These are phyloP conservation scores for Drosophila sp. DNA, from an alignment of 1,140 invertebrate species.

Conservation along the genomic window DNA sequence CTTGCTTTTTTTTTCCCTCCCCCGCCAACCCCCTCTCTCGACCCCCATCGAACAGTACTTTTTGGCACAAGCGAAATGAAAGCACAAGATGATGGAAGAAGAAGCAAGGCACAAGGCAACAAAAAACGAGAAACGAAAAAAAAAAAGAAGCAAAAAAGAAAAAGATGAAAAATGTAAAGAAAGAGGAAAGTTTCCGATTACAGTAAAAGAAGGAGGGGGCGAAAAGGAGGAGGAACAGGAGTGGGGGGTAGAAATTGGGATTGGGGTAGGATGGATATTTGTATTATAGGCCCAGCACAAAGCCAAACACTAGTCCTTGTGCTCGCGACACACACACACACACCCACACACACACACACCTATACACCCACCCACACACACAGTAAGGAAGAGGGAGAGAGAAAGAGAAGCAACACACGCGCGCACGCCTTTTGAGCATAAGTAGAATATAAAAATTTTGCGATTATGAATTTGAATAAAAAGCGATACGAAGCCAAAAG, in stretches of 20 bases:
- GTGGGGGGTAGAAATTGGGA: slow-evolving; percentile 1
- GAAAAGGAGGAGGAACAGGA: background rate
- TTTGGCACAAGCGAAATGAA: slow-evolving; percentile 76
- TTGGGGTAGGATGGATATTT: background rate
- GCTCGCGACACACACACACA: slow-evolving; percentile 14
- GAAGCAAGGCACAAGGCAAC: slow-evolving; percentile 58
- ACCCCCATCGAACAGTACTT: slow-evolving; percentile 19
- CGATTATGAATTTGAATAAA: slow-evolving; percentile 83
- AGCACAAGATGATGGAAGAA: slow-evolving; percentile 66
- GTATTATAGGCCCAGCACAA: slow-evolving; percentile 69
- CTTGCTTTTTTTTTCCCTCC: slow-evolving; percentile 4
- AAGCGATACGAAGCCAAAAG: slow-evolving; percentile 75
- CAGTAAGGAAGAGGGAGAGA: background rate
- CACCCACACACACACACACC: slow-evolving; percentile 18
- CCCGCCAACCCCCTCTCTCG: background rate
- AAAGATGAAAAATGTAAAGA: slow-evolving; percentile 79
- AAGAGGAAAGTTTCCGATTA: slow-evolving; percentile 82
- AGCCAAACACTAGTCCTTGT: slow-evolving; percentile 65
- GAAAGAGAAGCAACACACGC: slow-evolving; percentile 36
- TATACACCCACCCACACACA: background rate
- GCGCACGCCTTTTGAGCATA: slow-evolving; percentile 68
- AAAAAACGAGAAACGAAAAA: slow-evolving; percentile 47
- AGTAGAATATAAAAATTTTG: slow-evolving; percentile 82
- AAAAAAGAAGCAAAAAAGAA: slow-evolving; percentile 65
- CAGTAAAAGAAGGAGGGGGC: slow-evolving; percentile 42